These are phyloP conservation scores for Mastomys natalensis DNA, from an alignment of 2,113 vertebrate genomes.

Conservation along the genomic window DNA sequence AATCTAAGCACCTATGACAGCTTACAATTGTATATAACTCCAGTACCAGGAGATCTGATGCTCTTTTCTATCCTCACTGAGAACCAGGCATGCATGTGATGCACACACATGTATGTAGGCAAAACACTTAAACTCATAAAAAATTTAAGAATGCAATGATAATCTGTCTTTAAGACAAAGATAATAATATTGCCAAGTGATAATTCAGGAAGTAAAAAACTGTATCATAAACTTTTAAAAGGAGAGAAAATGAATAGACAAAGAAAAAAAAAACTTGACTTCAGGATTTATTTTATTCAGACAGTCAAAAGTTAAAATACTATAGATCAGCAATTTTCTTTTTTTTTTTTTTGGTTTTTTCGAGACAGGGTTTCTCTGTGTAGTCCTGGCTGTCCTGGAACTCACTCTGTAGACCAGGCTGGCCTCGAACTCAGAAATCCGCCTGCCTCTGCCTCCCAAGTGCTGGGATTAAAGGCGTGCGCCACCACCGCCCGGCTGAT, in stretches of 20 bases:
- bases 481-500: too few relatives aligned
- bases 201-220: background rate
- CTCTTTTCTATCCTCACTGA: background rate
- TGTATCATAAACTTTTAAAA: background rate
- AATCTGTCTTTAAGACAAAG: background rate
- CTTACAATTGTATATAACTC: background rate
- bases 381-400: too few relatives aligned
- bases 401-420: too few relatives aligned
- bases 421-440: too few relatives aligned
- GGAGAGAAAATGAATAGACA: background rate
- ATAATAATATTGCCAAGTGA: background rate
- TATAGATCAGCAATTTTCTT: background rate
- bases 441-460: too few relatives aligned
- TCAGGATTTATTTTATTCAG: background rate
- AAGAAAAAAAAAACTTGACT: background rate
- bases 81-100: background rate
- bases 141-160: background rate
- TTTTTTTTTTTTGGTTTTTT: too few relatives aligned
- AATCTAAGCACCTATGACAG: background rate
- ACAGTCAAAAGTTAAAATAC: background rate
- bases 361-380: too few relatives aligned
- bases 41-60: background rate
- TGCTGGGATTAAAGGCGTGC: too few relatives aligned
- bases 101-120: background rate
- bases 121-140: background rate